phyloP scores from a whole-genome alignment of 1,140 invertebrate species.

The Drosophila mojavensis region DNA sequence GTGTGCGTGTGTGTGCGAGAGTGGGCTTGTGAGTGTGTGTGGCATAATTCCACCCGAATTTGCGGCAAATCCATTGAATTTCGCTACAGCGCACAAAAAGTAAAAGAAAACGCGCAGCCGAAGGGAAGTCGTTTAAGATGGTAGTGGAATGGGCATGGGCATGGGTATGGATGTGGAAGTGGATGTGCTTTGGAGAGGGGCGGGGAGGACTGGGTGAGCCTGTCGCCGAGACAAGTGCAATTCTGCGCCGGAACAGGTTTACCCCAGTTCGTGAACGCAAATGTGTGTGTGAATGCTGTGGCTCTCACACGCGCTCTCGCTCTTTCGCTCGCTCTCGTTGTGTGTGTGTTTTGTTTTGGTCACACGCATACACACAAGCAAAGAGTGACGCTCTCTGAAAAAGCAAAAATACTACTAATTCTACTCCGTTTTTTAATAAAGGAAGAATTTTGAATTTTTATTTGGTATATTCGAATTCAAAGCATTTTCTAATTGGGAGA shows the following conservation, averaged over 20 bases:
- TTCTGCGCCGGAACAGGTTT: slow-evolving; percentile 80
- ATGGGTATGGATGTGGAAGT: neutral
- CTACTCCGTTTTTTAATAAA: slow-evolving; percentile 49
- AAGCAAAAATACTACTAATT: slow-evolving; percentile 43
- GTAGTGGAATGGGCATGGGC: neutral
- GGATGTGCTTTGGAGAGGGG: neutral
- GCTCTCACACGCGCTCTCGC: slow-evolving; percentile 24
- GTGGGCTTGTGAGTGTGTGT: slow-evolving; percentile 48
- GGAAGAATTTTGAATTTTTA: slow-evolving; percentile 20
- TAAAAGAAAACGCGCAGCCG: slow-evolving; percentile 78
- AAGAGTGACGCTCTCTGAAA: slow-evolving; percentile 8
- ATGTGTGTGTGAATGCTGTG: slow-evolving; percentile 28
- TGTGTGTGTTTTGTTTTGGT: slow-evolving; percentile 82
- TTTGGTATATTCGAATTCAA: neutral
- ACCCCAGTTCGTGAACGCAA: slow-evolving; percentile 14
- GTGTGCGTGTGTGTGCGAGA: slow-evolving; percentile 6
- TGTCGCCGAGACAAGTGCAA: slow-evolving; percentile 69
- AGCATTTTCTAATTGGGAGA: no score
- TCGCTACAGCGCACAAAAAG: slow-evolving; percentile 77
- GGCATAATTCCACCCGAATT: slow-evolving; percentile 82
- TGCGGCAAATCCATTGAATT: slow-evolving; percentile 79
- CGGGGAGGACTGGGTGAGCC: slow-evolving; percentile 11
- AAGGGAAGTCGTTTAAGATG: slow-evolving; percentile 30
- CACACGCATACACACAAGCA: slow-evolving; percentile 49
- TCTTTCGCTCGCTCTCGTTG: slow-evolving; percentile 37